Percentiles rank a stretch among this genome's conserved stretches.
These are phyloP conservation scores for Potamilus streckersoni DNA, from an alignment of 1,140 invertebrate genomes.

Conservation along the genomic window DNA sequence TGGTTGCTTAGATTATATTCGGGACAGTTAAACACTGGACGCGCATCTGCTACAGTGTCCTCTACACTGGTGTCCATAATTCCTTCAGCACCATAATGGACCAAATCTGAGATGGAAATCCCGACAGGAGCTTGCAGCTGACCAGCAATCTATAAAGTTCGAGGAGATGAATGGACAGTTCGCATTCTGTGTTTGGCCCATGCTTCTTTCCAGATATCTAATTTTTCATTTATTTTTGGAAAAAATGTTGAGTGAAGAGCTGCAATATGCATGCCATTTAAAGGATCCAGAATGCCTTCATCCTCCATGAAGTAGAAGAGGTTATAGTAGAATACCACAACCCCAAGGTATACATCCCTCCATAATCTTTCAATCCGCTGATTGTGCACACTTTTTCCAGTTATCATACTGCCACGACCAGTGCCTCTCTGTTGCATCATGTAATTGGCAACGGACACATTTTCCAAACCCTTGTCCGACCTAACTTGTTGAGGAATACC, in stretches of 20 bases:
- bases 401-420: neutral
- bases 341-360: too few species aligned
- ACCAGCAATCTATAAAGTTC: constrained; percentile 17
- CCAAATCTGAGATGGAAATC: neutral
- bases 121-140: neutral
- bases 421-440: neutral
- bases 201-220: constrained; percentile 28
- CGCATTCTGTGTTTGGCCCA: constrained; percentile 30
- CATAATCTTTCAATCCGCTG: too few species aligned
- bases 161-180: constrained; percentile 27
- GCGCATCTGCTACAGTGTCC: neutral
- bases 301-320: constrained; percentile 31
- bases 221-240: constrained; percentile 23
- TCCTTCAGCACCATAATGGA: neutral
- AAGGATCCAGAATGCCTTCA: constrained; percentile 26
- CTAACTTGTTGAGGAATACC: constrained; percentile 3
- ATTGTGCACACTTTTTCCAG: constrained; percentile 5
- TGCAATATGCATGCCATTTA: constrained; percentile 20
- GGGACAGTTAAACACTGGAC: neutral
- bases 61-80: neutral
- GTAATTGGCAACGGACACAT: constrained; percentile 4
- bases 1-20: neutral
- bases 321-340: constrained; percentile 11
- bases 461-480: constrained; percentile 15
- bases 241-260: constrained; percentile 22